Base-by-base conservation (phyloP, 2,888 invertebrate species). In the Drosophila hawaiiensis region DNA sequence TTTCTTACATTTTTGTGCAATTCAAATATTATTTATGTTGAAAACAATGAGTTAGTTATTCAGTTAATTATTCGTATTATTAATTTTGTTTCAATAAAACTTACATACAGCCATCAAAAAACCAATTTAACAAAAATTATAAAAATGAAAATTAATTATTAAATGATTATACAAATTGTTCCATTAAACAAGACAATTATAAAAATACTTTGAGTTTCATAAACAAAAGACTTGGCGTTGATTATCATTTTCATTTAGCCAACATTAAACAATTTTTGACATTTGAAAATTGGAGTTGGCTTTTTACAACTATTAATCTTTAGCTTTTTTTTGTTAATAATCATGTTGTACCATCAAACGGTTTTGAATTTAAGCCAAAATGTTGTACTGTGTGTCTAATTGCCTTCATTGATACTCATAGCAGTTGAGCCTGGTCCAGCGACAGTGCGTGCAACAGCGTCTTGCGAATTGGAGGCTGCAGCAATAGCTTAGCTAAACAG, bases 371-470 rank as follows among this genome's bases (percentile, higher is more conserved):
- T 6, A 43, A 22, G 43, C 22, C 22, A 22, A 22, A 22, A 43
- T 22, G 43, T 43, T 43, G 25, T 9, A 16, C 9, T 41, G 56
- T 56, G 37, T 53, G 33, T 47, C 49, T 50, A 67, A 67, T 66
- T 35, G 58, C 65, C 69, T 69, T 54, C 43, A 58, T 53, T 50
- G 41, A 64, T 41, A 63, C 68, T 63, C 55, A 55, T 52, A 63
- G 64, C 68, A 12, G 16, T 68, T 55, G 64, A 55, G 35, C 60
- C 60, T 22, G 64, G 55, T 25, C 25, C 54, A 33, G 37, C 39
- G 52, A 16, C 52, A 52, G 28, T n/a, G 43, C 43, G 37, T 33
- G 35, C 39, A 37, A 56, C 25, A 58, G 58, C 58, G 39, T n/a
- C 50, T 33, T 47, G 50, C 49, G 39, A 50, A 5, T 53, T 25